Evolutionary conservation across 53 echinoderm and acorn worm species (phyloP).

Genomic region (Holothuria scabra): DNA sequence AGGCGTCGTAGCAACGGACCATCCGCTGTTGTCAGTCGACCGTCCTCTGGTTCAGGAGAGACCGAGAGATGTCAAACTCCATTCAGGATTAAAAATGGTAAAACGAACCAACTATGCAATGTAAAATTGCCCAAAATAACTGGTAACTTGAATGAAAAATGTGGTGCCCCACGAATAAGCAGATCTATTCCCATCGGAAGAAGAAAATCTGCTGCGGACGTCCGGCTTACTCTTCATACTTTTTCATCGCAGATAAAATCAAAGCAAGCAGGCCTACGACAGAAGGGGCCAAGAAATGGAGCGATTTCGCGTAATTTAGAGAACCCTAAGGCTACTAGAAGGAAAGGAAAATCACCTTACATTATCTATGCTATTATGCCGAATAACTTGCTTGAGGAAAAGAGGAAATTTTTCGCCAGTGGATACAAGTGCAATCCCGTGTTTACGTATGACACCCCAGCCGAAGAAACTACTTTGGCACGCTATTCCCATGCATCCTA

Average conservation of each 20-base stretch:
- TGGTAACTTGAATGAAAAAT: background rate
- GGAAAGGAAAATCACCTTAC: conserved; percentile 64
- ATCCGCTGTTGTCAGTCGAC: background rate
- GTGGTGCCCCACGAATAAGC: background rate
- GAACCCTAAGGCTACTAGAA: conserved; percentile 34
- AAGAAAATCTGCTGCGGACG: conserved; percentile 11
- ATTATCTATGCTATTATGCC: conserved; percentile 83
- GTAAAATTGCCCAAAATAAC: conserved; percentile 44
- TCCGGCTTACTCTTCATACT: conserved; percentile 22
- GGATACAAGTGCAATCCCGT: conserved; percentile 71
- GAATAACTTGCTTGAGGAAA: conserved; percentile 75
- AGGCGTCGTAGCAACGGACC: conserved; percentile 38
- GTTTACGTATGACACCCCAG: conserved; percentile 74
- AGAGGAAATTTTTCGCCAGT: conserved; percentile 69
- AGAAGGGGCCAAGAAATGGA: conserved; percentile 24
- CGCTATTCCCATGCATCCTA: conserved; percentile 62
- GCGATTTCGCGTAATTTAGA: background rate
- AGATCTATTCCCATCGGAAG: background rate
- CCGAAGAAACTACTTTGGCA: conserved; percentile 59
- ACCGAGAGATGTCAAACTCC: conserved; percentile 32
- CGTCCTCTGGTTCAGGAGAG: background rate
- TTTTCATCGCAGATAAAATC: conserved; percentile 45
- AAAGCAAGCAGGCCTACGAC: background rate
- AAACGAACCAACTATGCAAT: conserved; percentile 22
- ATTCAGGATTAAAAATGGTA: background rate